Evolutionary conservation across 1,140 invertebrate species (phyloP).

Genomic region (Drosophila rhopaloa): DNA sequence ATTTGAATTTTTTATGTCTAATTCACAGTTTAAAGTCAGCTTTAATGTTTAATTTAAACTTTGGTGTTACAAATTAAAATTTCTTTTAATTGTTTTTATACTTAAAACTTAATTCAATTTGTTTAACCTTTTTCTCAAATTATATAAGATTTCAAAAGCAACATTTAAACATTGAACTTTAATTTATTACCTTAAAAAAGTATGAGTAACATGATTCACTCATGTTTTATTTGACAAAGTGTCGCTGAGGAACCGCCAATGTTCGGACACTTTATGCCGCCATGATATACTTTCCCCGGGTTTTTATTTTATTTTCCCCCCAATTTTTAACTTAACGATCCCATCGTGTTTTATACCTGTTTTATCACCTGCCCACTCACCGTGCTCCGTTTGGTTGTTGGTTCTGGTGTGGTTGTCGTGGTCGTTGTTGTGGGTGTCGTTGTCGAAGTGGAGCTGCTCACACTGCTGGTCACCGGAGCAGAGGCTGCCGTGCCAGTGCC

Average conservation of each 20-base stretch:
- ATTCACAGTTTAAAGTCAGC: too few relatives aligned
- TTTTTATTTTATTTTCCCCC: conserved; percentile 3
- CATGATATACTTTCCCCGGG: neutral
- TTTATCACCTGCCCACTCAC: conserved; percentile 53
- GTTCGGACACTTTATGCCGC: neutral
- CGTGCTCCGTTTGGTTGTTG: conserved; percentile 64
- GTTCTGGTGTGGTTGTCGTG: conserved; percentile 55
- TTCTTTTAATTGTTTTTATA: too few relatives aligned
- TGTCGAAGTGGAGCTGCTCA: conserved; percentile 71
- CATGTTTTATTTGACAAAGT: conserved; percentile 16
- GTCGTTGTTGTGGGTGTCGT: conserved; percentile 63
- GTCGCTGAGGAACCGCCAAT: conserved; percentile 1
- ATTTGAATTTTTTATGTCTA: too few relatives aligned
- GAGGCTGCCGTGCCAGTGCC: conserved; percentile 76
- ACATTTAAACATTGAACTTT: neutral
- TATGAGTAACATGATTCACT: neutral
- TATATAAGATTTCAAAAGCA: neutral
- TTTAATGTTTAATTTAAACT: too few relatives aligned
- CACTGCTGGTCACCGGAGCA: conserved; percentile 72
- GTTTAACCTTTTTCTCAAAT: too few relatives aligned
- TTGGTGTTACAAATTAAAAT: too few relatives aligned
- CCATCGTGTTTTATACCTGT: conserved; percentile 14
- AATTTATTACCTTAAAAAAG: neutral
- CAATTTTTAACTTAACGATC: conserved; percentile 30
- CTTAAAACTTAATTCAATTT: neutral